Percentiles rank a stretch among this genome's conserved stretches.
Evolutionary conservation across 2,113 vertebrate genomes (phyloP).

Genomic region (Leiothrix lutea): DNA sequence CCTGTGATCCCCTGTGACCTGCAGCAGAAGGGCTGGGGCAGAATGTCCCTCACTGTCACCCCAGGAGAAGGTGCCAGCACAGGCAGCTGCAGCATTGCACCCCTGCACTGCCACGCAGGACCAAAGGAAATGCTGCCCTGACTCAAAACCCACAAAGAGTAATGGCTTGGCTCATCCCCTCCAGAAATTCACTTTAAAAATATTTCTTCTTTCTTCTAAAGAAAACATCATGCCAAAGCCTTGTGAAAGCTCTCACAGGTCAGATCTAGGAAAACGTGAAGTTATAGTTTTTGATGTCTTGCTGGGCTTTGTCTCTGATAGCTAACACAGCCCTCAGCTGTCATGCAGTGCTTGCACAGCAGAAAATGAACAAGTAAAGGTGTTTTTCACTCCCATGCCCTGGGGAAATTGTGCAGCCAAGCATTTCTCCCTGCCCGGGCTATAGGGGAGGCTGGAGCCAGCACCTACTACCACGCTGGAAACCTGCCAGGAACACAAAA

Average conservation of each 20-base stretch:
- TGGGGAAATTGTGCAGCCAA: not conserved
- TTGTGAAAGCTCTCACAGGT: not conserved
- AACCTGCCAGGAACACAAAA: not conserved
- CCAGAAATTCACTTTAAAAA: not conserved
- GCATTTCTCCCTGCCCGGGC: not conserved
- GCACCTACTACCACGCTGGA: conserved; percentile 21
- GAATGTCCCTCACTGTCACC: not conserved
- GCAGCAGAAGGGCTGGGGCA: not conserved
- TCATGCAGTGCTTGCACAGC: not conserved
- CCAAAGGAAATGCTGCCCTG: not conserved
- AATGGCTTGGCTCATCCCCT: not conserved
- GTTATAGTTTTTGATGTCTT: not conserved
- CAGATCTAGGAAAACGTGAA: not conserved
- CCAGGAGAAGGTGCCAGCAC: fast-evolving
- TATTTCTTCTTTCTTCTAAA: not conserved
- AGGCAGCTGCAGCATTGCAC: not conserved
- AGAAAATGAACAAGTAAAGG: not conserved
- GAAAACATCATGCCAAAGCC: not conserved
- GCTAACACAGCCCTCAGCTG: not conserved
- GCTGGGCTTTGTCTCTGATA: not conserved
- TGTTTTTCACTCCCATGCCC: not conserved
- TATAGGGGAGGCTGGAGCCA: not conserved
- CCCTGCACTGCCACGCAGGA: not conserved
- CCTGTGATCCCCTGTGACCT: not conserved
- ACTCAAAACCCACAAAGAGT: not conserved